Evolutionary conservation across 2,888 invertebrate genomes (phyloP), one percentile per base, ranked within the genome.

Genomic region (Agrotis ipsilon): DNA sequence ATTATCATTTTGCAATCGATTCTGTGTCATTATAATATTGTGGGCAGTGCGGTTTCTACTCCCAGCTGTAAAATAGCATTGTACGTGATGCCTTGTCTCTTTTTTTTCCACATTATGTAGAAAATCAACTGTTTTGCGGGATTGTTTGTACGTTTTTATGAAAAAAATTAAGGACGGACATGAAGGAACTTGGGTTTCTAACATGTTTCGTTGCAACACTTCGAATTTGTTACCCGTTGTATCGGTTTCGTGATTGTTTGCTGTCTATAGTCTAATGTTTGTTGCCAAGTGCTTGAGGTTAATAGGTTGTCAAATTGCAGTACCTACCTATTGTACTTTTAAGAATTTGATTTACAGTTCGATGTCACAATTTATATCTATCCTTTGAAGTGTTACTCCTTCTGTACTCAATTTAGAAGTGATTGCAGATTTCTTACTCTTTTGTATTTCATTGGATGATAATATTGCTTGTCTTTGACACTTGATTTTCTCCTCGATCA

Each of bases 1-100:
- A 95, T 94, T 92, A 92, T 92, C 89, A 92, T 94, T 94, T 95
- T 93, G 95, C 94, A 95, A 95, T 94, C 92, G 92, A 91, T 91
- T 91, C 90, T 89, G 87, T 87, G 91, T 93, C 90, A 91, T 95
- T 93, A 93, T 89, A 90, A 89, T 90, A 87, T 89, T 93, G 94
- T 94, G 94, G 94, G 94, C 89, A 91, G 84, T 95, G 95, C 87
- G 95, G 95, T 95, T 94, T 93, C 91, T 91, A 92, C 91, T 92
- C 87, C 85, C 86, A 86, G 87, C 89, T 91, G 91, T 78, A 91
- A 91, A 93, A 92, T 91, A 86, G 82, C 83, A 78, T 81, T 84
- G 91, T 93, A 95, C 95, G 95, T 95, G 94, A 94, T 94, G 91
- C 92, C 93, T 92, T 90, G 90, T 85, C 84, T 87, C 75, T 86